Evolutionary conservation across 2,113 vertebrate genomes (phyloP).

Genomic region (Phasianus colchicus): DNA sequence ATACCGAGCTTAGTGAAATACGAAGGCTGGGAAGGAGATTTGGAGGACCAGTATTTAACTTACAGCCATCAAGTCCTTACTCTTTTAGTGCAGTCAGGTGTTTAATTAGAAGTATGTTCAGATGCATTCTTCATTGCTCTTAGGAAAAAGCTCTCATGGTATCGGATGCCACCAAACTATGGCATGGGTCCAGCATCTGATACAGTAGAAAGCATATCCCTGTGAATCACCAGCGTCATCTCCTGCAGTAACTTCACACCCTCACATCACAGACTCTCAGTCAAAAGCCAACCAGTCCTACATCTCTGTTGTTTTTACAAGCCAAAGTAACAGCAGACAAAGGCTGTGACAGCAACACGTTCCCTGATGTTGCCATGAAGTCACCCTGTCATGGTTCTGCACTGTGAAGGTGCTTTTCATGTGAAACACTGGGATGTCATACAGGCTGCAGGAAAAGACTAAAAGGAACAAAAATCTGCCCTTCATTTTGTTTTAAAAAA

Average conservation of each 20-base stretch:
- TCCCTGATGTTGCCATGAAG: not conserved
- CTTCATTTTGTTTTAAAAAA: not conserved
- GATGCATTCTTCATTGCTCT: not conserved
- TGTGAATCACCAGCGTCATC: not conserved
- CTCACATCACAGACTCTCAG: not conserved
- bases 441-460: not conserved
- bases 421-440: accelerated
- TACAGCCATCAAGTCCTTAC: not conserved
- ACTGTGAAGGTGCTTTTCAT: not conserved
- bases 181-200: slow-evolving; percentile 52
- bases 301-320: not conserved
- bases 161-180: slow-evolving; percentile 4
- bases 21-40: not conserved
- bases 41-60: not conserved
- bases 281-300: not conserved
- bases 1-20: not conserved
- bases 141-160: slow-evolving; percentile 52
- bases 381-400: not conserved
- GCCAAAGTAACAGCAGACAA: not conserved
- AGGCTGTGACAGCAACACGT: not conserved
- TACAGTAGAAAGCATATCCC: slow-evolving; percentile 16
- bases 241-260: slow-evolving; percentile 55
- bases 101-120: not conserved
- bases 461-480: not conserved
- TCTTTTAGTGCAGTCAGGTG: not conserved